A percentile compares a stretch with the other conserved stretches of the same genome.
These are phyloP conservation scores for Macropus fuliginosus DNA, from an alignment of 2,797 vertebrate species.

Conservation along the genomic window DNA sequence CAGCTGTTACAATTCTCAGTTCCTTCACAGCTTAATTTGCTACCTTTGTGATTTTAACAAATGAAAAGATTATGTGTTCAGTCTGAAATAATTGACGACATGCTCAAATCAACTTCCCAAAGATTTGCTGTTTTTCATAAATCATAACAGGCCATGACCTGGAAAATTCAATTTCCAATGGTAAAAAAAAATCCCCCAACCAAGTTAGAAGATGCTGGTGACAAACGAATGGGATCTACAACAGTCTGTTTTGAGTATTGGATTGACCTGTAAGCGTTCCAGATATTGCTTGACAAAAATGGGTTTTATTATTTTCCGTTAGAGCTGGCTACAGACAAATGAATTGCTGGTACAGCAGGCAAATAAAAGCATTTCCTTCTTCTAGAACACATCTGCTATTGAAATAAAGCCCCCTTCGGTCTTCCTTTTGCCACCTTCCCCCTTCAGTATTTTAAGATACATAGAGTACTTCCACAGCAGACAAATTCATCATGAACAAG, in stretches of 20 bases:
- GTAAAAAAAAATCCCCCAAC: slow-evolving; percentile 84
- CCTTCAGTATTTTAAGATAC: background rate
- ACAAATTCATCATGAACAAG: background rate
- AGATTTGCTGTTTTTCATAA: slow-evolving; percentile 76
- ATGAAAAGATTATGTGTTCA: slow-evolving; percentile 68
- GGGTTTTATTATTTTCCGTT: slow-evolving; percentile 87
- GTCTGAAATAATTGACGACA: slow-evolving; percentile 67
- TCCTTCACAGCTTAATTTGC: slow-evolving; percentile 49
- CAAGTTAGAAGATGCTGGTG: slow-evolving; percentile 70
- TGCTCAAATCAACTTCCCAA: slow-evolving; percentile 63
- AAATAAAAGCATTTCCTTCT: slow-evolving; percentile 84
- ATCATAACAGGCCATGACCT: slow-evolving; percentile 79
- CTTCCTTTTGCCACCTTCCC: slow-evolving; percentile 26
- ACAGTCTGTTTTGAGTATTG: slow-evolving; percentile 82
- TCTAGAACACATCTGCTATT: slow-evolving; percentile 75
- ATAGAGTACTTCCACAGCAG: background rate
- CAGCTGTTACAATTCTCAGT: slow-evolving; percentile 54
- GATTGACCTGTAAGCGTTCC: slow-evolving; percentile 85
- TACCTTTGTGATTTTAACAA: slow-evolving; percentile 72
- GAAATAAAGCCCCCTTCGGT: slow-evolving; percentile 47
- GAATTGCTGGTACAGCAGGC: slow-evolving; percentile 80
- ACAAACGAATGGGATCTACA: slow-evolving; percentile 82
- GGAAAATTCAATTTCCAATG: slow-evolving; percentile 83
- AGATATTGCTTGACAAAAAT: slow-evolving; percentile 84
- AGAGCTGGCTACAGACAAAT: slow-evolving; percentile 83